These are phyloP conservation scores for Lithophane socia DNA, from an alignment of 2,888 invertebrate genomes.

Conservation along the genomic window DNA sequence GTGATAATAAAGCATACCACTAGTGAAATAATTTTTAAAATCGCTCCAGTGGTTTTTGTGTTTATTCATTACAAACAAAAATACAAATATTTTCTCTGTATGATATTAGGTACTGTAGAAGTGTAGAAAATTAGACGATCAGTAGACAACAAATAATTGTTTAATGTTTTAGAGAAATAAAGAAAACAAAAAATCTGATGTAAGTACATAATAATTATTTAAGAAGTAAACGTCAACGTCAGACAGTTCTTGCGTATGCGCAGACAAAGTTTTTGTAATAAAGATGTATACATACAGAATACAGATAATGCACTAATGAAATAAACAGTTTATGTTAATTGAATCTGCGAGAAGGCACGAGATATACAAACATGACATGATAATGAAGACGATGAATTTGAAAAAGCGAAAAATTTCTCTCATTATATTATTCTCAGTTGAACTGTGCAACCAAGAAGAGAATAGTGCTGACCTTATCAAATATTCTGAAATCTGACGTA, in stretches of 20 bases:
- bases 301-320: conserved; percentile 23
- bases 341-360: conserved; percentile 4
- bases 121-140: too few species aligned
- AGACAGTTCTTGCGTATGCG: conserved; percentile 18
- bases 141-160: neutral
- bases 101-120: too few species aligned
- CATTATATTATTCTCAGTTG: too few species aligned
- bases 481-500: too few species aligned
- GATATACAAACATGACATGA: neutral
- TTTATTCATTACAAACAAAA: too few species aligned
- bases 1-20: too few species aligned
- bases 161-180: neutral
- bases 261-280: conserved; percentile 27
- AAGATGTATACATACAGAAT: neutral
- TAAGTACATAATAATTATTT: neutral
- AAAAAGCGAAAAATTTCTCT: neutral
- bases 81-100: too few species aligned
- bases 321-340: conserved; percentile 40
- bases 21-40: too few species aligned
- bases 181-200: neutral
- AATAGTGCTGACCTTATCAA: too few species aligned
- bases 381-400: conserved; percentile 15
- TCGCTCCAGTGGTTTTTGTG: too few species aligned
- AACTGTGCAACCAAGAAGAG: too few species aligned
- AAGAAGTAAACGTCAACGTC: conserved; percentile 5